A percentile compares a stretch with the other conserved stretches of the same genome.
Conservation (phyloP, 2,113 vertebrate genomes). For the Cephalopholis sonnerati region DNA sequence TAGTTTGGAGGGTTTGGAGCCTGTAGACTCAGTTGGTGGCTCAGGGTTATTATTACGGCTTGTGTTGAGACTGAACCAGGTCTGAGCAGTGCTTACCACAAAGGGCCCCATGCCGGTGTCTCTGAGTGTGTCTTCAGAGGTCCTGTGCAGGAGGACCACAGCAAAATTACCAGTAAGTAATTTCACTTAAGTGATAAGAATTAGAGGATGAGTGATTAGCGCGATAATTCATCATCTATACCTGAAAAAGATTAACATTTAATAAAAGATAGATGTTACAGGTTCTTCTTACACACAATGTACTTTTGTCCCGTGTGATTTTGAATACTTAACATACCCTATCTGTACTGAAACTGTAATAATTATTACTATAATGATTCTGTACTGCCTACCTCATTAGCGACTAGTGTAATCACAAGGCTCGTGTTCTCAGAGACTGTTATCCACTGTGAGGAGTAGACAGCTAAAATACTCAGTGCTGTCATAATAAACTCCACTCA, state of each 20-base stretch:
- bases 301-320: background rate
- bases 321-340: background rate
- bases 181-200: background rate
- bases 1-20: background rate
- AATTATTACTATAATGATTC: background rate
- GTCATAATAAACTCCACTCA: background rate
- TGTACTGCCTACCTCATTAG: background rate
- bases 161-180: background rate
- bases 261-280: background rate
- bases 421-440: background rate
- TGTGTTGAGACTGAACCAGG: background rate
- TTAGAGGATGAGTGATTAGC: background rate
- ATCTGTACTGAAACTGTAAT: background rate
- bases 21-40: background rate
- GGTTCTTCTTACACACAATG: background rate
- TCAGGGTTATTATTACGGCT: background rate
- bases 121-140: background rate
- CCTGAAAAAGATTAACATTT: background rate
- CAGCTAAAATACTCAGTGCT: too few species aligned
- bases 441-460: background rate
- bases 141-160: background rate
- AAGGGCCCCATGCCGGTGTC: background rate
- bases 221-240: background rate
- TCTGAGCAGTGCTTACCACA: background rate
- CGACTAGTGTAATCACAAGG: background rate